Conservation (phyloP, 2,797 vertebrate genomes). For the Myiothlypis coronata region DNA sequence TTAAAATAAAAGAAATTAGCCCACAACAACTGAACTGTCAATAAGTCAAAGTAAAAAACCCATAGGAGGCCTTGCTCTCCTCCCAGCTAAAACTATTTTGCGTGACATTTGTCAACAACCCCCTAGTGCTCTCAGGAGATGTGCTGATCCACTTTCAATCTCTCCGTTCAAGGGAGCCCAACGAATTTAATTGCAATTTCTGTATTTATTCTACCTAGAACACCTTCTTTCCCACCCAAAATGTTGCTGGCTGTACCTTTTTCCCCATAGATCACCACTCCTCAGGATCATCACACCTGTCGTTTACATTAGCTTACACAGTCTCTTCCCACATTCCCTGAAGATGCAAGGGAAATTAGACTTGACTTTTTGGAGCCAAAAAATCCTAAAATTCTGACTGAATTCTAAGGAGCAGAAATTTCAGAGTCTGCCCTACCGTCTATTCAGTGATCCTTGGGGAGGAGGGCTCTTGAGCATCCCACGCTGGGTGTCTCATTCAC, state of each 20-base stretch:
- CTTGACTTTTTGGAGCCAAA: neutral
- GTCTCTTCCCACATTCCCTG: neutral
- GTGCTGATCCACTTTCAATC: neutral
- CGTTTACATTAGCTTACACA: neutral
- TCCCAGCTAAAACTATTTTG: neutral
- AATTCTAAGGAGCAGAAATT: neutral
- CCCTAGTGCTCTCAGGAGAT: neutral
- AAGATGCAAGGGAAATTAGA: neutral
- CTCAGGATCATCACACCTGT: neutral
- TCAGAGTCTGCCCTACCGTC: neutral
- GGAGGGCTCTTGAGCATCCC: neutral
- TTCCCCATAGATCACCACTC: neutral
- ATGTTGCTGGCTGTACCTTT: rapidly evolving
- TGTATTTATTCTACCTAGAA: neutral
- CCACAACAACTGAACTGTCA: neutral
- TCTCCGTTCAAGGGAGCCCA: neutral
- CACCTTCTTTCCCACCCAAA: neutral
- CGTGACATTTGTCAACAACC: neutral
- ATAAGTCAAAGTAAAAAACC: neutral
- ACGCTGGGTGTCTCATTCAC: rapidly evolving
- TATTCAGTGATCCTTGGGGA: neutral
- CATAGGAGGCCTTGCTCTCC: rapidly evolving
- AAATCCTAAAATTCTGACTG: neutral
- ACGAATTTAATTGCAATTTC: neutral
- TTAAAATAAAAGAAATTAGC: neutral